phyloP scores from a whole-genome alignment of 1,140 invertebrate species.

The Heterodera schachtii region DNA sequence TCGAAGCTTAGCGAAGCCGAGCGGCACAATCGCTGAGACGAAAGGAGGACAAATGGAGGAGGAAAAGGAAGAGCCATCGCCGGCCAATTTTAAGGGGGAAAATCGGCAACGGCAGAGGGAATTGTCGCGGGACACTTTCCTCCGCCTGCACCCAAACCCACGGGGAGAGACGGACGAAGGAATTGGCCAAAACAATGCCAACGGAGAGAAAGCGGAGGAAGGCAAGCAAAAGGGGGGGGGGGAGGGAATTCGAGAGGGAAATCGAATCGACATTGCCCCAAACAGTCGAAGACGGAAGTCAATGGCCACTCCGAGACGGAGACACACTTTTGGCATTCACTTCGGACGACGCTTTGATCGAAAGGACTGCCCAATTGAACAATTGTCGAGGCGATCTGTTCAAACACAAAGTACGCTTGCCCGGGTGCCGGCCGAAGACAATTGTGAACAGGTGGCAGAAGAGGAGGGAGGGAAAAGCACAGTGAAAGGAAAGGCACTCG shows the following conservation, averaged over 20 bases:
- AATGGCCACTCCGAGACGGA: slow-evolving; percentile 9
- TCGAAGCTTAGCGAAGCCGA: neutral
- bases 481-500: neutral
- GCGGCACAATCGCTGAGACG: neutral
- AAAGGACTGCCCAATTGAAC: slow-evolving; percentile 22
- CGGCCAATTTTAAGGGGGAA: neutral
- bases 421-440: slow-evolving; percentile 48
- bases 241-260: neutral
- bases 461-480: neutral
- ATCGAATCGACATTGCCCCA: neutral
- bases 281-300: too few species aligned
- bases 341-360: slow-evolving; percentile 23
- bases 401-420: slow-evolving; percentile 52
- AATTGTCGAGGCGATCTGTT: slow-evolving; percentile 50
- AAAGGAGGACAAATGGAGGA: neutral
- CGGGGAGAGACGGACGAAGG: neutral
- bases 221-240: neutral
- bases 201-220: neutral
- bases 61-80: neutral
- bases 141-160: neutral
- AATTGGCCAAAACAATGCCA: neutral
- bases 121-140: neutral
- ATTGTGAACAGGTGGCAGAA: slow-evolving; percentile 44
- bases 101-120: neutral
- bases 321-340: slow-evolving; percentile 21